Evolutionary conservation across 2,113 vertebrate species (phyloP).

Genomic region (Rallus limicola): DNA sequence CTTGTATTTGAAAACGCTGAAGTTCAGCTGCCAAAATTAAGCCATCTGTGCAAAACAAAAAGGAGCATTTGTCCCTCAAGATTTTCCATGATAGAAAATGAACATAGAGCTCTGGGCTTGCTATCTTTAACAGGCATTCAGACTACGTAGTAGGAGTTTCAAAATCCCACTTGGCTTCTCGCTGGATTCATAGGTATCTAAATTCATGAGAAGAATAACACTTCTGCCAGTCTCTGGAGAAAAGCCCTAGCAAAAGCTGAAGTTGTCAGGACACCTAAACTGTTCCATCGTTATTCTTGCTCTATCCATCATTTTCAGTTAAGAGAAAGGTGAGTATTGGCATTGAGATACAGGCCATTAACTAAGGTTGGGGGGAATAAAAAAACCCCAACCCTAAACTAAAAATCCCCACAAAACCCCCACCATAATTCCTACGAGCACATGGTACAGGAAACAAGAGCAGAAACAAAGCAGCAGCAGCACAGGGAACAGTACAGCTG

Average conservation of each 20-base stretch:
- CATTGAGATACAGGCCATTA: not conserved
- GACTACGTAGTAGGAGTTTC: not conserved
- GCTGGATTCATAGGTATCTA: not conserved
- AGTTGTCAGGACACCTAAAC: not conserved
- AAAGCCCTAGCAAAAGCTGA: not conserved
- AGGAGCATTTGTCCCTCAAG: not conserved
- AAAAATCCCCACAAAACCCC: not conserved
- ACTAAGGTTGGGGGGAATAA: not conserved
- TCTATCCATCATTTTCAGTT: not conserved
- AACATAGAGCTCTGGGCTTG: not conserved
- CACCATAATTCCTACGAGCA: not conserved
- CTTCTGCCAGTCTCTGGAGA: not conserved
- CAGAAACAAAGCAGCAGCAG: not conserved
- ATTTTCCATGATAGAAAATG: not conserved
- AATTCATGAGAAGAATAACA: not conserved
- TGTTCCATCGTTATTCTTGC: not conserved
- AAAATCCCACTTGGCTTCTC: not conserved
- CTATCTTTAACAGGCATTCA: not conserved
- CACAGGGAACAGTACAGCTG: rapidly evolving
- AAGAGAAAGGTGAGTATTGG: not conserved
- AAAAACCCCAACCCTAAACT: not conserved
- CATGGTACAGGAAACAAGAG: not conserved
- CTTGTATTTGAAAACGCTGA: not conserved
- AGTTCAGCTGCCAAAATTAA: not conserved
- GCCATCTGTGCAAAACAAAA: not conserved